These are phyloP conservation scores for Trichacis sp. DNA, from an alignment of 2,888 invertebrate species.

Conservation along the genomic window DNA sequence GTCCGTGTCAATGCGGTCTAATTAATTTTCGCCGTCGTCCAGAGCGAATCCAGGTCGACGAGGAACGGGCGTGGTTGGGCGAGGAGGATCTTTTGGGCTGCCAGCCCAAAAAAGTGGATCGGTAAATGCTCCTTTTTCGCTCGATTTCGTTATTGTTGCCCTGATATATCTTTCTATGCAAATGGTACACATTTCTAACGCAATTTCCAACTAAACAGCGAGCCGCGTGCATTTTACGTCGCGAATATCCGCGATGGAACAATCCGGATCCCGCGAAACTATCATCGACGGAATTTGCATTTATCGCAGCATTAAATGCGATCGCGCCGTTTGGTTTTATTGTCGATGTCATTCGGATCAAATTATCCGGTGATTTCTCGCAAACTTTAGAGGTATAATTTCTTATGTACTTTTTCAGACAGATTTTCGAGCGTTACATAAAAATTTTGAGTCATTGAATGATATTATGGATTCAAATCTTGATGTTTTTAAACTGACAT, in stretches of 20 bases:
- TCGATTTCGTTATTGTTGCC: constrained; percentile 7
- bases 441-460: too few relatives aligned
- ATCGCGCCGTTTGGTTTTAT: background rate
- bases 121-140: constrained; percentile 1
- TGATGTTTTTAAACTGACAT: too few relatives aligned
- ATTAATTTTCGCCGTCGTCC: constrained; percentile 58
- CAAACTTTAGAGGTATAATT: too few relatives aligned
- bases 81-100: constrained; percentile 30
- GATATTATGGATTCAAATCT: too few relatives aligned
- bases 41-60: constrained; percentile 53
- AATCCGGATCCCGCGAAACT: background rate
- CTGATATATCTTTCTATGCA: constrained; percentile 19
- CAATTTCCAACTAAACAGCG: constrained; percentile 27
- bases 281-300: background rate
- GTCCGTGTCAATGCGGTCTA: constrained; percentile 51
- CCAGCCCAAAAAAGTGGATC: constrained; percentile 23
- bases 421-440: too few relatives aligned
- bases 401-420: too few relatives aligned
- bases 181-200: constrained; percentile 18
- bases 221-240: background rate
- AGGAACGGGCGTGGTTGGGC: constrained; percentile 55
- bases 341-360: background rate
- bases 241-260: background rate
- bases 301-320: background rate
- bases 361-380: too few relatives aligned